Conservation (phyloP, 1,140 invertebrate genomes). For the Rhopalosiphum maidis region DNA sequence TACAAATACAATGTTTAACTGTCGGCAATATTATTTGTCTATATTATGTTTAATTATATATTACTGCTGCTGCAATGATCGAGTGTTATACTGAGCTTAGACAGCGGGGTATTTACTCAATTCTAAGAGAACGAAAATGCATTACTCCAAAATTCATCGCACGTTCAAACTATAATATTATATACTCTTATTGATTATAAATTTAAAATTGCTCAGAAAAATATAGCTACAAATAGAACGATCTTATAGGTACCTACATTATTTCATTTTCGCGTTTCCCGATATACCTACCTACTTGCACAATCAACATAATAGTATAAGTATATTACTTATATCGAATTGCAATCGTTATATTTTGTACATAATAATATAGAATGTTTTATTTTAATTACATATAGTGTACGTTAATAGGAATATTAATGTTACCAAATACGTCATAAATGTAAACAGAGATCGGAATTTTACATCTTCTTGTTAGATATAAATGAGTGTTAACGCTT, state of each 20-base stretch:
- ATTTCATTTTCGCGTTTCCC: background rate
- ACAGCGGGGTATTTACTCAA: too few relatives aligned
- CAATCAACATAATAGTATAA: background rate
- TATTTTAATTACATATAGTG: background rate
- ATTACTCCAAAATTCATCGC: background rate
- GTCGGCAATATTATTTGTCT: too few relatives aligned
- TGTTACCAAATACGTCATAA: background rate
- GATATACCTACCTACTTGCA: background rate
- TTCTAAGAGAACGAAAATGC: too few relatives aligned
- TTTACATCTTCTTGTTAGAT: conserved; percentile 8
- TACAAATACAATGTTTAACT: too few relatives aligned
- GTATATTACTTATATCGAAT: background rate
- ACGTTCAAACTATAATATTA: background rate
- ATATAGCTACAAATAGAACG: background rate
- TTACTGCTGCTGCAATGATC: too few relatives aligned
- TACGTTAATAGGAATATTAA: background rate
- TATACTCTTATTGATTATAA: background rate
- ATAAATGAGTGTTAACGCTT: conserved; percentile 3
- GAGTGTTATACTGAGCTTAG: too few relatives aligned
- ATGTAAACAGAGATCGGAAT: background rate
- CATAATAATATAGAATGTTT: background rate
- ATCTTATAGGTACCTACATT: background rate
- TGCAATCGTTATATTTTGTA: background rate
- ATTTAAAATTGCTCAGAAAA: background rate
- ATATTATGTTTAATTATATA: too few relatives aligned